phyloP scores from a whole-genome alignment of 1,140 invertebrate genomes.

The Bombus fervidus region DNA sequence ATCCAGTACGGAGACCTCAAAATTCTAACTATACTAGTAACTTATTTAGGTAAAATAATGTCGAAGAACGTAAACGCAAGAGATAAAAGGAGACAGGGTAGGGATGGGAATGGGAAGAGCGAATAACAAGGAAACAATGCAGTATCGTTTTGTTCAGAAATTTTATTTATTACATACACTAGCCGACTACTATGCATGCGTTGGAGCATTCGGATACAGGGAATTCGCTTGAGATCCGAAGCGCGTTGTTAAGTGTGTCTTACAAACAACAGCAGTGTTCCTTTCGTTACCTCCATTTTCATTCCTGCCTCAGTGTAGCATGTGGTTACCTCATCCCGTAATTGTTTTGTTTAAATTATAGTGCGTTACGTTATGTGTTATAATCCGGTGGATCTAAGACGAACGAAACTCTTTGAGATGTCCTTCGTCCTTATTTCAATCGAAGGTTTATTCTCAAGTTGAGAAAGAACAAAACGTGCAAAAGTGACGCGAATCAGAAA shows the following conservation, averaged over 20 bases:
- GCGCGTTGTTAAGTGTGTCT: slow-evolving; percentile 65
- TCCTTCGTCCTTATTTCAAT: not conserved
- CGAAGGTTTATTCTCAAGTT: not conserved
- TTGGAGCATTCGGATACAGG: slow-evolving; percentile 74
- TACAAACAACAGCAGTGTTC: slow-evolving; percentile 66
- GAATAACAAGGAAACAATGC: not conserved
- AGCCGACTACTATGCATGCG: slow-evolving; percentile 81
- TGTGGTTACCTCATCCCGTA: slow-evolving; percentile 68
- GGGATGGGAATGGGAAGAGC: accelerated
- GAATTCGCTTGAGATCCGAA: slow-evolving; percentile 73
- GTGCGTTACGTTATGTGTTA: slow-evolving; percentile 77
- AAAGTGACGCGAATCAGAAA: slow-evolving; percentile 1
- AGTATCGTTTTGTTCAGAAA: slow-evolving; percentile 78
- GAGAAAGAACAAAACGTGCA: not conserved
- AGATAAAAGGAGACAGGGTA: accelerated
- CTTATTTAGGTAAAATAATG: not conserved
- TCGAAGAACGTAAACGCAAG: not conserved
- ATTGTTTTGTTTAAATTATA: slow-evolving; percentile 77
- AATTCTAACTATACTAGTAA: not conserved
- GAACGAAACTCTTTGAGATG: slow-evolving; percentile 42
- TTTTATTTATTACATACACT: slow-evolving; percentile 83
- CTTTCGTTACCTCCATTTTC: slow-evolving; percentile 50
- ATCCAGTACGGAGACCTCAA: not conserved
- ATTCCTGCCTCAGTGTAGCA: slow-evolving; percentile 61
- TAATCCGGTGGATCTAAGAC: slow-evolving; percentile 65